Percentiles rank a stretch among this genome's conserved stretches.
Conservation (phyloP, 2,113 vertebrate species). For the Psilopsiagon aurifrons region DNA sequence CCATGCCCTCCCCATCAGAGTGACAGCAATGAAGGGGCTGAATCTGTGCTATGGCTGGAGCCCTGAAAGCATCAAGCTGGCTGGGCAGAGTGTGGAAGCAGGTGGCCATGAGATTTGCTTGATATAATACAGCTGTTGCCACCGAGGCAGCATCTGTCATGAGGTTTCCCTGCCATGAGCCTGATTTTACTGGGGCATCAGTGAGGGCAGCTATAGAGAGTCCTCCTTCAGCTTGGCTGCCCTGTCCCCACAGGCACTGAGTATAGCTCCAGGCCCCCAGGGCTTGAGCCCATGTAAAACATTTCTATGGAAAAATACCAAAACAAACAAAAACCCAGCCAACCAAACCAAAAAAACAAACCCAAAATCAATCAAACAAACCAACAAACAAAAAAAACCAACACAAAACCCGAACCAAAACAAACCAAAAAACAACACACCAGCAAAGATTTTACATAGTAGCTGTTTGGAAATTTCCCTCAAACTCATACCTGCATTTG, state of each 20-base stretch:
- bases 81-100: background rate
- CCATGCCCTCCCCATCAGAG: background rate
- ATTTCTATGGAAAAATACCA: background rate
- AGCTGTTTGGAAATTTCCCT: background rate
- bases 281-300: background rate
- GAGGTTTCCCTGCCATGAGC: background rate
- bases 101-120: background rate
- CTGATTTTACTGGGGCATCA: background rate
- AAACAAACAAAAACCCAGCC: background rate
- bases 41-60: background rate
- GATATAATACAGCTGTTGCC: background rate
- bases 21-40: background rate
- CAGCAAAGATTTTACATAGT: background rate
- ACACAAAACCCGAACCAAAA: background rate
- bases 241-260: accelerated
- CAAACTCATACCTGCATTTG: background rate
- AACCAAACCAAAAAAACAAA: background rate
- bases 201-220: background rate
- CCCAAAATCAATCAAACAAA: background rate
- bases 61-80: background rate
- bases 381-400: background rate
- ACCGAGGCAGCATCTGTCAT: background rate
- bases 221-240: background rate
- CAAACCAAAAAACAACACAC: background rate
- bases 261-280: background rate